Evolutionary conservation across 1,140 invertebrate genomes (phyloP), one percentile per base, ranked within the genome.

Genomic region (Capitella teleta): DNA sequence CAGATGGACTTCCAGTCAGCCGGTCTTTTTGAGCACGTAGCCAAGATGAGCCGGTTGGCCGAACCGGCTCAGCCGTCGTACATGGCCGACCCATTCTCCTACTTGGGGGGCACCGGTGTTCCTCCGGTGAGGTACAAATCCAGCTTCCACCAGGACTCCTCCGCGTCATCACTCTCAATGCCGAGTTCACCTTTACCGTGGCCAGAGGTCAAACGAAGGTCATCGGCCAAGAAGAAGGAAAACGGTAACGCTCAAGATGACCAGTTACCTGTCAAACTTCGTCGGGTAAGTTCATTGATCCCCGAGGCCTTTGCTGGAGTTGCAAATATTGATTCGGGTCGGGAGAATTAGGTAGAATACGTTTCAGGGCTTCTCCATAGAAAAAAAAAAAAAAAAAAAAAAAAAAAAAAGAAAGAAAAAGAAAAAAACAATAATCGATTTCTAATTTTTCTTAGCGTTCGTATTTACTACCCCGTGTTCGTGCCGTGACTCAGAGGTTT

Each of bases 21-120:
- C 25, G 38, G 38, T 40, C 38, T 40, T 8, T 40, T 40, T 19
- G 38, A 40, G 38, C 25, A 40, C 38, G 38, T 40, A 8, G 38
- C 25, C 10, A 40, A 40, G 16, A 40, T 40, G 38, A 40, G 38
- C 14, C 38, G 25, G 19, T 21, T 12, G 38, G 38, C 19, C 1
- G 10, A 24, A 8, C 10, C 38, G 25, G 10, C 19, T 19, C 8
- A 16, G 1, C 19, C 38, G 10, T 16, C 38, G 5, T 21, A 24
- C 10, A 40, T 16, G 38, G 8, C n/a, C 38, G 21, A 2, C 38
- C 38, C 8, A n/a, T 40, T 6, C 38, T 2, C 38, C 25, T 40
- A 18, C 38, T n/a, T n/a, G n/a, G n/a, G n/a, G n/a, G n/a, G 38
- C 38, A 40, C 38, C 38, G 21, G 10, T 12, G 38, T 16, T 24